phyloP scores from a whole-genome alignment of 1,140 invertebrate species.

The Aphelinus atriplicis region DNA sequence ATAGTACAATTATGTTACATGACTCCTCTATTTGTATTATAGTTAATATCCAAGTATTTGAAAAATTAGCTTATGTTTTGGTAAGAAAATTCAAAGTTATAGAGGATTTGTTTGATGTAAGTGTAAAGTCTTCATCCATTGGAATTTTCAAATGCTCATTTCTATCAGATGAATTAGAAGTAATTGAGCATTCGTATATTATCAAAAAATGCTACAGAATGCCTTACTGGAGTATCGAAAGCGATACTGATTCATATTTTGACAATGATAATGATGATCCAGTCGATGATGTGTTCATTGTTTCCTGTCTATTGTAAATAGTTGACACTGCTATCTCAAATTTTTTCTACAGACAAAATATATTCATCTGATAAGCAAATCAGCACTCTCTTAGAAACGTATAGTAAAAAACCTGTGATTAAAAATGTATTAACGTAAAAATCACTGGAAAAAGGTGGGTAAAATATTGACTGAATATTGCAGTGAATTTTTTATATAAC shows the following conservation, averaged over 20 bases:
- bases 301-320: too few relatives aligned
- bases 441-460: too few relatives aligned
- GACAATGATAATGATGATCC: background rate
- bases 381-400: too few relatives aligned
- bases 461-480: too few relatives aligned
- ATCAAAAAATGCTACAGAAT: constrained; percentile 4
- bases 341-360: too few relatives aligned
- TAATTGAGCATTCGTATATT: background rate
- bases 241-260: background rate
- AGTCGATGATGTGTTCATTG: background rate
- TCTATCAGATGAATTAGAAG: background rate
- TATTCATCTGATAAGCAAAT: too few relatives aligned
- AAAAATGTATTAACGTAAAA: too few relatives aligned
- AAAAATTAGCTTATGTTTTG: too few relatives aligned
- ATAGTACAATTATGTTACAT: constrained; percentile 27
- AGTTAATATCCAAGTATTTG: constrained; percentile 21
- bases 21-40: constrained; percentile 18
- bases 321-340: too few relatives aligned
- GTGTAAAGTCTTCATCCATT: background rate
- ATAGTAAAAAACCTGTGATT: too few relatives aligned
- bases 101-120: background rate
- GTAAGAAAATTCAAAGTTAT: background rate
- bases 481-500: too few relatives aligned
- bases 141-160: background rate
- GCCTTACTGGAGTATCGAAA: background rate